phyloP scores from a whole-genome alignment of 2,797 vertebrate genomes.

The Chloroceryle amazona region DNA sequence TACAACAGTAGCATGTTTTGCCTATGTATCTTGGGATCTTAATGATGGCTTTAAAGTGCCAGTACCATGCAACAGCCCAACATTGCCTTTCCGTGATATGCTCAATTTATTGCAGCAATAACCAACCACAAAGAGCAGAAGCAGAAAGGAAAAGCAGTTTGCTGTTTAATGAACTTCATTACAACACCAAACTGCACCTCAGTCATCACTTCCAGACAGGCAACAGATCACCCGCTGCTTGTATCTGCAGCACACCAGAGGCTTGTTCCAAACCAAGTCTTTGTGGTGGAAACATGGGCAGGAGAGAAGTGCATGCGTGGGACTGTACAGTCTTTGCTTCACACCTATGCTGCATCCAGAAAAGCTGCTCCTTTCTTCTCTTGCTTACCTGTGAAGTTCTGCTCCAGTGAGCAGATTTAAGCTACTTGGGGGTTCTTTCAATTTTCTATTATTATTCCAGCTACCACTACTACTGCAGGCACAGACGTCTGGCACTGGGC shows the following conservation, averaged over 20 bases:
- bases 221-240: background rate
- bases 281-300: background rate
- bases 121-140: background rate
- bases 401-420: background rate
- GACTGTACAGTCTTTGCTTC: background rate
- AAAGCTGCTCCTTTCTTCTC: background rate
- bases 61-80: background rate
- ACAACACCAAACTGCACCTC: background rate
- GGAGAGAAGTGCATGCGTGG: accelerated
- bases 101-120: background rate
- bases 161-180: background rate
- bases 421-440: background rate
- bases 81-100: accelerated
- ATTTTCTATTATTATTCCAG: background rate
- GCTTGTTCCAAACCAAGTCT: background rate
- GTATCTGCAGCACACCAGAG: background rate
- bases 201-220: background rate
- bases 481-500: background rate
- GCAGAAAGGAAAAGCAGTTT: background rate
- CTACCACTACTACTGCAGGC: background rate
- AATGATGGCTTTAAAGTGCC: background rate
- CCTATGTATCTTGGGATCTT: background rate
- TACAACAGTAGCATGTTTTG: background rate
- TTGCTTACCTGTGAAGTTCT: background rate
- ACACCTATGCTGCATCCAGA: background rate